A percentile compares a stretch with the other conserved stretches of the same genome.
These are phyloP conservation scores for Hypsibius dujardini DNA, from an alignment of 1,140 invertebrate genomes.

Conservation along the genomic window DNA sequence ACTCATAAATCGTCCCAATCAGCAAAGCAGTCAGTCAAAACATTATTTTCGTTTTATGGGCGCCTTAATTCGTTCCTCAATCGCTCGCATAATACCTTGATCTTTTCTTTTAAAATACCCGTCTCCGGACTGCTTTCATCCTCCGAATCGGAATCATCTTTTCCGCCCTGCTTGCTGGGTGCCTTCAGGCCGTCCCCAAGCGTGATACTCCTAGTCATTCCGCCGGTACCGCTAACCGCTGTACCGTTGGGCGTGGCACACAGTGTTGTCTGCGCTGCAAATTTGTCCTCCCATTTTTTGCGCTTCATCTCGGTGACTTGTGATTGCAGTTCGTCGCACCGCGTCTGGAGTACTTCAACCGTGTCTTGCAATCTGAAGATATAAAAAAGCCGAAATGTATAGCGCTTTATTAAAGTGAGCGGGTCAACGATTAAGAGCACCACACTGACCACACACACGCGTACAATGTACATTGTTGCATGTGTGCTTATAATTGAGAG, in stretches of 20 bases:
- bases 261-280: too few species aligned
- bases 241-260: background rate
- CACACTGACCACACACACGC: too few species aligned
- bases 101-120: background rate
- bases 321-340: constrained; percentile 29
- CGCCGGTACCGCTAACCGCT: background rate
- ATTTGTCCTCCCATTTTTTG: constrained; percentile 23
- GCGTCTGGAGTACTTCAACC: constrained; percentile 28
- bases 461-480: too few species aligned
- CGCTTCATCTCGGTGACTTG: constrained; percentile 29
- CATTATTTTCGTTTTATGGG: too few species aligned
- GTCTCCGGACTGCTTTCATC: background rate
- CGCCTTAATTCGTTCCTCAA: too few species aligned
- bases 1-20: too few species aligned
- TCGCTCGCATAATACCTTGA: too few species aligned
- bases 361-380: constrained; percentile 27
- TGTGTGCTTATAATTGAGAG: too few species aligned
- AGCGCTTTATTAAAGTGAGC: too few species aligned
- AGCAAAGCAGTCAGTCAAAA: too few species aligned
- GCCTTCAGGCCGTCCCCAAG: background rate
- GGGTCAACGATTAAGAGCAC: too few species aligned
- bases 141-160: background rate
- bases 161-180: background rate
- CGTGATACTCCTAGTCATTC: background rate
- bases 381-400: too few species aligned